Conservation (phyloP, 2,797 vertebrate species). For the Phataginus tetradactyla region DNA sequence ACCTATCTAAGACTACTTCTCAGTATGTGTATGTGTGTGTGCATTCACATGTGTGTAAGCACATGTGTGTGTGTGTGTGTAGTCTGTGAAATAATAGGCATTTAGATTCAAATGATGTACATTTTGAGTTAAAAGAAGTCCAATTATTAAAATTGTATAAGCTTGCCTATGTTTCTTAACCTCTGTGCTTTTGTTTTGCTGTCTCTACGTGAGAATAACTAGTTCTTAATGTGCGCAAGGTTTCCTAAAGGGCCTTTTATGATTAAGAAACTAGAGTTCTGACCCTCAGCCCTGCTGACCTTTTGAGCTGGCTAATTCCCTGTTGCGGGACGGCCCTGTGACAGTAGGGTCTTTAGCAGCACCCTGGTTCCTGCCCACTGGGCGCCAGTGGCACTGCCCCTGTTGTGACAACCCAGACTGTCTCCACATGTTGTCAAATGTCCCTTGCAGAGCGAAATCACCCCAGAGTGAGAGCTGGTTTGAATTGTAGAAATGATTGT, state of each 20-base stretch:
- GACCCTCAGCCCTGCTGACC: background rate
- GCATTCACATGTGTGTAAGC: background rate
- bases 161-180: background rate
- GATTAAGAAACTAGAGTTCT: background rate
- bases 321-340: background rate
- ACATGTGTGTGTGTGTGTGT: background rate
- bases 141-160: background rate
- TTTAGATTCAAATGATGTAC: background rate
- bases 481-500: background rate
- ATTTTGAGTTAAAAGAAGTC: background rate
- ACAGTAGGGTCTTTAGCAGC: background rate
- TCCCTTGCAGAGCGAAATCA: background rate
- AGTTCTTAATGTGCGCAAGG: background rate
- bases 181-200: background rate
- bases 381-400: too few species aligned
- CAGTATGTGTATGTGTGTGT: background rate
- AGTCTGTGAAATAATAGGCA: background rate
- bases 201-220: background rate
- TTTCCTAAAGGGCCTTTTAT: background rate
- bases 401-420: background rate
- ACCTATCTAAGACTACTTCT: background rate
- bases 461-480: background rate
- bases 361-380: background rate
- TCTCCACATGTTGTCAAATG: background rate
- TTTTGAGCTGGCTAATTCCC: background rate